phyloP scores from a whole-genome alignment of 2,888 invertebrate genomes.

The Cerceris ruficornis region DNA sequence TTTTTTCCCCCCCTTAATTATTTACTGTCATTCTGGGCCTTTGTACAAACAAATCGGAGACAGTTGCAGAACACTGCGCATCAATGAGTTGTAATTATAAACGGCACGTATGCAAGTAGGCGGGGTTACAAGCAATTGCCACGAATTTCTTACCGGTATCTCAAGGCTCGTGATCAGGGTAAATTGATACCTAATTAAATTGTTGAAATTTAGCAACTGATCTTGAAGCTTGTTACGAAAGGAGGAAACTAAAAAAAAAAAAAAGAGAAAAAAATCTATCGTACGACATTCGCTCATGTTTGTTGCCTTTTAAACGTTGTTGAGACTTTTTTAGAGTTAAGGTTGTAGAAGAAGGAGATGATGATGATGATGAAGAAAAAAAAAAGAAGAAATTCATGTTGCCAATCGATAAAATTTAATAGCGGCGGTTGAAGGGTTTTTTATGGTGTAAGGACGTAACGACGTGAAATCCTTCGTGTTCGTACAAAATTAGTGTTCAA shows the following conservation, averaged over 20 bases:
- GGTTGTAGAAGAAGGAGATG: slow-evolving; percentile 48
- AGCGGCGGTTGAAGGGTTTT: slow-evolving; percentile 15
- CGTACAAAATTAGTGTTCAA: slow-evolving; percentile 69
- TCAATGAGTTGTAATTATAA: background rate
- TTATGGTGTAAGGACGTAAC: slow-evolving; percentile 29
- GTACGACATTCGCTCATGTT: slow-evolving; percentile 66
- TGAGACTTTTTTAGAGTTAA: slow-evolving; percentile 65
- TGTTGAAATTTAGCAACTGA: slow-evolving; percentile 56
- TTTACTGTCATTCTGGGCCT: background rate
- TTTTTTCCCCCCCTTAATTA: background rate
- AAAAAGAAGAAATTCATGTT: slow-evolving; percentile 60
- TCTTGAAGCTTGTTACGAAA: slow-evolving; percentile 53
- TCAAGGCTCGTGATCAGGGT: slow-evolving; percentile 68
- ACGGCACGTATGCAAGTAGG: slow-evolving; percentile 30
- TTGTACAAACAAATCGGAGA: slow-evolving; percentile 6
- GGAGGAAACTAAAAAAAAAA: too few relatives aligned
- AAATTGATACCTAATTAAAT: slow-evolving; percentile 60
- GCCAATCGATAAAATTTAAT: slow-evolving; percentile 61
- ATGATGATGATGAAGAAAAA: slow-evolving; percentile 4
- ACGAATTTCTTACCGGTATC: slow-evolving; percentile 57
- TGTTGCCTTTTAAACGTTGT: slow-evolving; percentile 68
- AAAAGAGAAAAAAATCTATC: slow-evolving; percentile 41
- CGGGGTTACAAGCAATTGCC: slow-evolving; percentile 26
- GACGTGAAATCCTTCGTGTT: slow-evolving; percentile 45
- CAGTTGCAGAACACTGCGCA: slow-evolving; percentile 35